Base-by-base conservation (phyloP, 1,140 invertebrate genomes). In the Ips nitidus region DNA sequence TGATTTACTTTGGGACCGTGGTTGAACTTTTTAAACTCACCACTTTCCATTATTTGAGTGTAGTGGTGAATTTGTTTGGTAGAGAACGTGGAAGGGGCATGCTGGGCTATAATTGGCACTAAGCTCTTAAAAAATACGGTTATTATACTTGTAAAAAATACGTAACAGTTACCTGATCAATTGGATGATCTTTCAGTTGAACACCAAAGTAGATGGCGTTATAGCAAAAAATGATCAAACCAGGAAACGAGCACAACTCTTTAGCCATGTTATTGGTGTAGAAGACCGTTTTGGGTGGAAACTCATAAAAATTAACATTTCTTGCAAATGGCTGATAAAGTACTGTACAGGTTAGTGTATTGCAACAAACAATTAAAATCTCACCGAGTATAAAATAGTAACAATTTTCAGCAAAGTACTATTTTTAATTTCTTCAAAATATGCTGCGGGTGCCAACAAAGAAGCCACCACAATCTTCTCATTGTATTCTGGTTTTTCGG, bases 371-470 rank as follows among this genome's bases (percentile, higher is more conserved):
- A 45, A 45, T 50, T 37, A 55, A 55, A 5, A 8, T 8, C 59
- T 47, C 47, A 61, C 59, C n/a, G 59, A 61, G 37, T 47, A 61
- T 8, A 61, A 40, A 8, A 61, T 37, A 4, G 43, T 2, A 38
- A 8, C 4, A 4, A 61, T 5, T 47, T 58, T 66, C 39, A 66
- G 45, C 4, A 58, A 7, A 37, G 39, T 37, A 1, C 36, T 38
- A 4, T n/a, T 6, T 8, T 60, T 63, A 2, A 74, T 66, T 36
- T 56, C 5, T 3, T 37, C 41, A 77, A 83, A 79, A 66, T 79
- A 85, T 2, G 83, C 82, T 2, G 87, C 83, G 2, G 87, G 86
- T 0, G 84, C 88, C 60, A 91, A 73, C 1, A 84, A 80, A 70
- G 87, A 81, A 58, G 82, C 81, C 0, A 80, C 76, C 3, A 52